These are phyloP conservation scores for Aromia moschata DNA, from an alignment of 2,888 invertebrate genomes.

Conservation along the genomic window DNA sequence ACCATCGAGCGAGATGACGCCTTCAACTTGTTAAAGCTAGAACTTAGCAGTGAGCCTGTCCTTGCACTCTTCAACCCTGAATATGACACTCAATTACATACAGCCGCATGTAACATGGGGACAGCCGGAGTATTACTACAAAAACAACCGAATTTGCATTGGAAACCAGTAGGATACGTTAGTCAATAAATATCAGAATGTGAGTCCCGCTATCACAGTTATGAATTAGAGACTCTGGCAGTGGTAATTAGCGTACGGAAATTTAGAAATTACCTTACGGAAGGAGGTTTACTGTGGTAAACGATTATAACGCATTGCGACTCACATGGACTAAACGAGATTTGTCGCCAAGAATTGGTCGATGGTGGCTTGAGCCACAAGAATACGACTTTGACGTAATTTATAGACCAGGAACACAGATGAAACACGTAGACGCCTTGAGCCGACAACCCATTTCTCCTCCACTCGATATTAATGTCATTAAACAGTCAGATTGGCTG, in stretches of 20 bases:
- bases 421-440: conserved; percentile 51
- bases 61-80: conserved; percentile 6
- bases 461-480: no score
- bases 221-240: no score
- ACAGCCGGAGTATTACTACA: conserved; percentile 45
- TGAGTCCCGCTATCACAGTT: conserved; percentile 29
- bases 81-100: conserved; percentile 39
- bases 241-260: conserved; percentile 20
- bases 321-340: conserved; percentile 32
- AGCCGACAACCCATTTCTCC: no score
- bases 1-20: conserved; percentile 2
- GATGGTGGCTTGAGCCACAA: no score
- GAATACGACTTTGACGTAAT: no score
- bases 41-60: conserved; percentile 8
- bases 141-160: conserved; percentile 29
- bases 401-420: no score
- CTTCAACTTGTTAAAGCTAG: conserved; percentile 5
- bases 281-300: conserved; percentile 19
- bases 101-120: conserved; percentile 43
- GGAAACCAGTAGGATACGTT: conserved; percentile 46
- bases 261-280: conserved; percentile 20
- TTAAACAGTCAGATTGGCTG: no score
- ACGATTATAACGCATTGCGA: conserved; percentile 26
- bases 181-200: conserved; percentile 19
- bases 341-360: conserved; percentile 29